A percentile compares a stretch with the other conserved stretches of the same genome.
Conservation (phyloP, 2,797 vertebrate genomes). For the Clarias fuscus region DNA sequence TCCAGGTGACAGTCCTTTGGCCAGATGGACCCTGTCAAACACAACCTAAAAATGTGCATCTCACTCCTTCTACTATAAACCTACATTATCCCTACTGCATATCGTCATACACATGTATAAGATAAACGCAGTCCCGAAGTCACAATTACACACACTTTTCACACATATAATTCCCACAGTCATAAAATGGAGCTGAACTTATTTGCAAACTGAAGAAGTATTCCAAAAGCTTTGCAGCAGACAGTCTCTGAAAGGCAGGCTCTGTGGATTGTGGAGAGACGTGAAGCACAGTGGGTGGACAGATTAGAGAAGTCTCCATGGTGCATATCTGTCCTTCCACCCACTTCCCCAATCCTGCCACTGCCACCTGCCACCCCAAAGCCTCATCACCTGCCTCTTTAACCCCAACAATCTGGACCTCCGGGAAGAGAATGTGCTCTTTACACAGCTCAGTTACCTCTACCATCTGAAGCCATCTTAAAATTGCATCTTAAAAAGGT, state of each 20-base stretch:
- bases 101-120: constrained; percentile 45
- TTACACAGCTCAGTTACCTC: constrained; percentile 2
- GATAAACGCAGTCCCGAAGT: neutral
- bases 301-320: constrained; percentile 71
- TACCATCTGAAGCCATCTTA: constrained; percentile 21
- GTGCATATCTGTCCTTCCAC: constrained; percentile 62
- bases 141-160: neutral
- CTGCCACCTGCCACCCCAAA: constrained; percentile 72
- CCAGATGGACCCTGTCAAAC: constrained; percentile 76
- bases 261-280: constrained; percentile 52
- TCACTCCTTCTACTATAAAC: constrained; percentile 10
- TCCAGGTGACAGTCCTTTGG: constrained; percentile 77
- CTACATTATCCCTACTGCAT: constrained; percentile 50
- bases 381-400: constrained; percentile 51
- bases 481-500: constrained; percentile 19
- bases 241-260: constrained; percentile 45
- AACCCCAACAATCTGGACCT: constrained; percentile 48
- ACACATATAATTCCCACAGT: constrained; percentile 5
- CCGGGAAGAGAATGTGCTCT: constrained; percentile 29
- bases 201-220: constrained; percentile 11
- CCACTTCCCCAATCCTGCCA: constrained; percentile 55
- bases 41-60: constrained; percentile 55
- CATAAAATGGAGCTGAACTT: neutral
- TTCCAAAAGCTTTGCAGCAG: constrained; percentile 12
- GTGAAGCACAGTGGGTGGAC: constrained; percentile 71